Conservation (phyloP, 2,113 vertebrate genomes). For the Sinocyclocheilus rhinocerous region DNA sequence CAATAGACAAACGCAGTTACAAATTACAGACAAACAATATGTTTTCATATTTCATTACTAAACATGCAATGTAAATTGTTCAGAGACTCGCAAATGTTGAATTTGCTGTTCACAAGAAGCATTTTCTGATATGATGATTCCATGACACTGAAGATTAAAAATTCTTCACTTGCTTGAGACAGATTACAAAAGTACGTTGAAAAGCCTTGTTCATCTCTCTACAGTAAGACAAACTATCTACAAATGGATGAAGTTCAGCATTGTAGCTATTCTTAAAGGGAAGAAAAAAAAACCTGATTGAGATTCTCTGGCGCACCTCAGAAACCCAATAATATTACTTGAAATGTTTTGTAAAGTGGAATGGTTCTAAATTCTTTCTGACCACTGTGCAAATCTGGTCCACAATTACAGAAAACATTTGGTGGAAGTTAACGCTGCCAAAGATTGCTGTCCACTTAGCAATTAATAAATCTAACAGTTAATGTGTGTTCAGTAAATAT, state of each 20-base stretch:
- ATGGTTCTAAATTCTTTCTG: neutral
- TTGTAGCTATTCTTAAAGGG: neutral
- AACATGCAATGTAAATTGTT: neutral
- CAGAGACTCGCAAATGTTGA: neutral
- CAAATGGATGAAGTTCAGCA: neutral
- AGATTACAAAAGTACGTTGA: neutral
- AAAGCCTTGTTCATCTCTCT: neutral
- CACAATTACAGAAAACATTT: neutral
- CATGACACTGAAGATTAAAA: neutral
- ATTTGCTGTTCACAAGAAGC: neutral
- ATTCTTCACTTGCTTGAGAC: neutral
- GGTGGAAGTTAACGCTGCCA: neutral
- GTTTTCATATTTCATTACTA: neutral
- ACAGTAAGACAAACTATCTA: neutral
- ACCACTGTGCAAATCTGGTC: neutral
- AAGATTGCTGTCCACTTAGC: neutral
- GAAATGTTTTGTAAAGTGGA: neutral
- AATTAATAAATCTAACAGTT: neutral
- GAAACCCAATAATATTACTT: neutral
- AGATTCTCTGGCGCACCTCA: neutral
- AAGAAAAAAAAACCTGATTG: neutral
- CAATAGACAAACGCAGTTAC: neutral
- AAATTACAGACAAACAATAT: neutral
- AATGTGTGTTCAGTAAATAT: neutral
- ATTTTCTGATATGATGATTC: neutral